A percentile compares a stretch with the other conserved stretches of the same genome.
These are phyloP conservation scores for Acrocera orbiculus DNA, from an alignment of 2,888 invertebrate genomes.

Conservation along the genomic window DNA sequence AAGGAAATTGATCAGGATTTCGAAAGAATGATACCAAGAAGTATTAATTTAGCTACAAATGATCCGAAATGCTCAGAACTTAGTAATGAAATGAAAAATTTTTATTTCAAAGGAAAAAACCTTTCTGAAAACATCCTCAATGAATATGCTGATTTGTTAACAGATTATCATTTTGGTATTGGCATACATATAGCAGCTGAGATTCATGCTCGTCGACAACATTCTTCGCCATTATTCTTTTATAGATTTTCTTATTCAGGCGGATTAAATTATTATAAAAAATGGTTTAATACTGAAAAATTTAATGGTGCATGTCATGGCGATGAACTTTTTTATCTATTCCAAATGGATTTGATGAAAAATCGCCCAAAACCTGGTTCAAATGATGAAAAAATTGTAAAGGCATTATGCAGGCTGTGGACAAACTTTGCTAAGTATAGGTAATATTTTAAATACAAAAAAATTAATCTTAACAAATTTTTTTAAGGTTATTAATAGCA, in stretches of 20 bases:
- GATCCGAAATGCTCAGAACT: conserved; percentile 14
- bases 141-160: conserved; percentile 32
- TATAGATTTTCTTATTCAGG: conserved; percentile 42
- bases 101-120: conserved; percentile 33
- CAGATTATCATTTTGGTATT: conserved; percentile 30
- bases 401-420: conserved; percentile 38
- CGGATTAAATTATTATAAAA: conserved; percentile 35
- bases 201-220: conserved; percentile 18
- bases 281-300: conserved; percentile 27
- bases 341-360: conserved; percentile 23
- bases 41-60: conserved; percentile 16
- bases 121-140: conserved; percentile 27
- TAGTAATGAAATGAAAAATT: conserved; percentile 19
- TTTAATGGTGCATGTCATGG: conserved; percentile 39
- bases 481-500: too few species aligned
- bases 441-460: too few species aligned
- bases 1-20: conserved; percentile 19
- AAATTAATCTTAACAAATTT: too few species aligned
- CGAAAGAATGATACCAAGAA: conserved; percentile 22
- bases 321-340: conserved; percentile 42
- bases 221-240: conserved; percentile 33
- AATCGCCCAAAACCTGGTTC: conserved; percentile 12
- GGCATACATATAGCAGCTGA: conserved; percentile 20
- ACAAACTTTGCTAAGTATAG: conserved; percentile 43
- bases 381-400: conserved; percentile 23